Evolutionary conservation across 2,888 invertebrate species (phyloP).

Genomic region (Zhengitettix transpicula): DNA sequence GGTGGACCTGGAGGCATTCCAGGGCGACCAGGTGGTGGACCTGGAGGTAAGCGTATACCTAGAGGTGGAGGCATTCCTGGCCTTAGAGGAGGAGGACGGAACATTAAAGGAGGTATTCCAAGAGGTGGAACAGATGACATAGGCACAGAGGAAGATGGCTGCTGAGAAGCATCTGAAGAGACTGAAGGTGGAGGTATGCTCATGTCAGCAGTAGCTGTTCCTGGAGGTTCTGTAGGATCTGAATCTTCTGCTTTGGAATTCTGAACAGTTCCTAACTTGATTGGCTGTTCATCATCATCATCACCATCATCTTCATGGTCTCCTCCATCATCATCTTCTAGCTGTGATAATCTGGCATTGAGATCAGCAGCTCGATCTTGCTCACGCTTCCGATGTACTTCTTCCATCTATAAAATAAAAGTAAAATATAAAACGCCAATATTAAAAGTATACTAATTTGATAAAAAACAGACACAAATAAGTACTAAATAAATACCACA

Average conservation of each 20-base stretch:
- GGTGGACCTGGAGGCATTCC: slow-evolving; percentile 22
- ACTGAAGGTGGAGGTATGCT: slow-evolving; percentile 9
- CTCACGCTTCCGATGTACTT: slow-evolving; percentile 60
- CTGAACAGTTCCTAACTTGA: slow-evolving; percentile 13
- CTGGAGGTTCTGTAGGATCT: slow-evolving; percentile 17
- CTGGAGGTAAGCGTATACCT: slow-evolving; percentile 28
- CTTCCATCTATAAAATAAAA: slow-evolving; percentile 44
- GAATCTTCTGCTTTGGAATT: slow-evolving; percentile 16
- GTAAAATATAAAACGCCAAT: no score
- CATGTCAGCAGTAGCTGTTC: slow-evolving; percentile 8
- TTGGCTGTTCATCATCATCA: slow-evolving; percentile 9
- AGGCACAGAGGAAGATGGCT: slow-evolving; percentile 24
- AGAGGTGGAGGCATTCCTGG: slow-evolving; percentile 28
- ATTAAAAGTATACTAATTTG: no score
- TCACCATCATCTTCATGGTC: slow-evolving; percentile 22
- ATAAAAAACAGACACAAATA: no score
- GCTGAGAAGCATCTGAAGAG: slow-evolving; percentile 11
- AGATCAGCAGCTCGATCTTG: slow-evolving; percentile 45
- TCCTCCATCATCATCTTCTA: slow-evolving; percentile 14
- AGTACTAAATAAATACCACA: no score
- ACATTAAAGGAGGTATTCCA: slow-evolving; percentile 29
- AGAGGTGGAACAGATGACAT: slow-evolving; percentile 27
- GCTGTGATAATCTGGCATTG: slow-evolving; percentile 31
- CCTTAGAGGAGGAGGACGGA: slow-evolving; percentile 35
- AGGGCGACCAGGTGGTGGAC: slow-evolving; percentile 38